Conservation (phyloP, 2,113 vertebrate species). For the Psettodes erumei region DNA sequence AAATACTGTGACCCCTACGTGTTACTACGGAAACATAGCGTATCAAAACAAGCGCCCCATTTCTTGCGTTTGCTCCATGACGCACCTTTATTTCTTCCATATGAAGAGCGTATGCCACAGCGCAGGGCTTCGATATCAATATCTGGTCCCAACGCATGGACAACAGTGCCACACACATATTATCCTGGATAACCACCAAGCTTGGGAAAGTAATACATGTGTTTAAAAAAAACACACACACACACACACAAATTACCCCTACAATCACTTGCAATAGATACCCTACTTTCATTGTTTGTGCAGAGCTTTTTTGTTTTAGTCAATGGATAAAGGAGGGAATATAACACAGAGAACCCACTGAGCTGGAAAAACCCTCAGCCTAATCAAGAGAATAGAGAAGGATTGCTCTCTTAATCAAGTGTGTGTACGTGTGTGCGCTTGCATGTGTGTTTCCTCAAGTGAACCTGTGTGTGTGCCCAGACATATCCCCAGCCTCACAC, state of each 20-base stretch:
- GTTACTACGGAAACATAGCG: conserved; percentile 67
- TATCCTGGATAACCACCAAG: conserved; percentile 27
- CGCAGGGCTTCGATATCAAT: conserved; percentile 38
- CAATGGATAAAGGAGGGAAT: conserved; percentile 42
- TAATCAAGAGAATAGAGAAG: conserved; percentile 56
- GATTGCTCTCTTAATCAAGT: conserved; percentile 59
- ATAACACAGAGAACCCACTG: conserved; percentile 41
- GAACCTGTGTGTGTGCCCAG: conserved; percentile 64
- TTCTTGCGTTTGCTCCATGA: conserved; percentile 61
- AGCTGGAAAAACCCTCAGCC: conserved; percentile 62
- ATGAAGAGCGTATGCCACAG: conserved; percentile 61
- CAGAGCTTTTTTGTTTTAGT: conserved; percentile 45
- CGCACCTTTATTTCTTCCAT: conserved; percentile 76
- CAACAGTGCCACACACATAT: conserved; percentile 29
- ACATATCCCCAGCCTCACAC: conserved; percentile 48
- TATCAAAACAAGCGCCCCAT: conserved; percentile 68
- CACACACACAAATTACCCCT: conserved; percentile 36
- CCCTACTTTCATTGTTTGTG: conserved; percentile 46
- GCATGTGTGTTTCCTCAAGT: conserved; percentile 59
- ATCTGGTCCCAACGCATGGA: conserved; percentile 32
- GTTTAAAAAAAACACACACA: background rate
- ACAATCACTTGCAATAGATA: conserved; percentile 53
- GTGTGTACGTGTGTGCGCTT: conserved; percentile 32
- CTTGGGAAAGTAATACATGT: conserved; percentile 15
- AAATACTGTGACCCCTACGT: conserved; percentile 62